Conservation (phyloP, 53 echinoderm and acorn worm genomes). For the Temnopleurus reevesii region DNA sequence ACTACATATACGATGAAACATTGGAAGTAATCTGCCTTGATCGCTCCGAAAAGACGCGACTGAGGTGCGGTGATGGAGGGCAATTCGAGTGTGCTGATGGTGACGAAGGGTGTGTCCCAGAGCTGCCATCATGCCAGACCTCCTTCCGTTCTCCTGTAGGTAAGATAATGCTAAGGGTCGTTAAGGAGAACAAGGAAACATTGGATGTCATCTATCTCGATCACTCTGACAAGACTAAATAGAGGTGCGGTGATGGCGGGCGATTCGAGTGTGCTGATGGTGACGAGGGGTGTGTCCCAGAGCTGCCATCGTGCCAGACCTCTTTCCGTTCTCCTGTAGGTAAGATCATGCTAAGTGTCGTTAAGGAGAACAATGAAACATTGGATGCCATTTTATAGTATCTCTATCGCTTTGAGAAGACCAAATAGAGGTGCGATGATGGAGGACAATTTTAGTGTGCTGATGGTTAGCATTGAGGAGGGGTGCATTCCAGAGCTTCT, state of each 20-base stretch:
- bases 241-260: neutral
- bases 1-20: slow-evolving; percentile 3
- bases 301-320: neutral
- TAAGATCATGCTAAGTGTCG: no score
- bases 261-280: neutral
- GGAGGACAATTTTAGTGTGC: neutral
- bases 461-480: neutral
- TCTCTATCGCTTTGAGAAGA: neutral
- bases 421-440: neutral
- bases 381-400: neutral
- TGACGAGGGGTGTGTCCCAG: neutral
- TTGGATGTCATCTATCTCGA: neutral
- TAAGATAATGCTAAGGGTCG: no score
- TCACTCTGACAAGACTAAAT: neutral
- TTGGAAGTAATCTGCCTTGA: neutral
- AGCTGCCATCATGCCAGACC: neutral
- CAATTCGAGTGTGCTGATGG: neutral
- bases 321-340: neutral
- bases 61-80: slow-evolving; percentile 3
- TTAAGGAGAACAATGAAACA: slow-evolving; percentile 16
- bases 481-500: neutral
- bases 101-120: neutral
- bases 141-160: neutral
- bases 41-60: neutral
- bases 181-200: slow-evolving; percentile 15